A percentile compares a stretch with the other conserved stretches of the same genome.
Conservation (phyloP, 2,113 vertebrate genomes). For the Microcebus griseorufus region DNA sequence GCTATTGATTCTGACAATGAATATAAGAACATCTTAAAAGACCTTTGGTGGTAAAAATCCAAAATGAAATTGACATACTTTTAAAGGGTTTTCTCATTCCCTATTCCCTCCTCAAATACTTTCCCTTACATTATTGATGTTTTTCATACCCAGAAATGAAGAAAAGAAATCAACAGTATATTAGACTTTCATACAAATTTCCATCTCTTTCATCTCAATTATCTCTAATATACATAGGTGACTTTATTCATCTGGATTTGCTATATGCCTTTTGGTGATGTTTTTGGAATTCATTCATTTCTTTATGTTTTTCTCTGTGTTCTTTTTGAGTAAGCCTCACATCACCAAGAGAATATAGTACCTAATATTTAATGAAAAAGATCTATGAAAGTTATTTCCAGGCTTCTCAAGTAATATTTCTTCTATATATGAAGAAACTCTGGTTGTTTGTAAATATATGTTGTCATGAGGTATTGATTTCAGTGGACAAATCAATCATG, state of each 20-base stretch:
- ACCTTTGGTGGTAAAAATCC: background rate
- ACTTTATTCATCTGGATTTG: background rate
- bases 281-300: background rate
- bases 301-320: background rate
- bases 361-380: background rate
- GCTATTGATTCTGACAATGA: conserved; percentile 27
- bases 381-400: background rate
- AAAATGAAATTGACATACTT: conserved; percentile 33
- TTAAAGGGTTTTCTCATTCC: background rate
- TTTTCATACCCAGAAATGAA: background rate
- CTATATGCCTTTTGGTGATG: background rate
- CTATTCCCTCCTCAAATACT: background rate
- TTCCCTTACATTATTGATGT: background rate
- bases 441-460: background rate
- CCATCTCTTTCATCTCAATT: background rate
- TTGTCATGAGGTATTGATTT: background rate
- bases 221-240: background rate
- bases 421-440: background rate
- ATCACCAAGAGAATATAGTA: background rate
- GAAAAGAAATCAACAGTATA: background rate
- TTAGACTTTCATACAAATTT: background rate
- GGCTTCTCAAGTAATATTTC: background rate
- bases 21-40: conserved; percentile 51
- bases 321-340: background rate
- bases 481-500: background rate